A percentile compares a stretch with the other conserved stretches of the same genome.
Conservation (phyloP, 2,797 vertebrate genomes). For the Oceanodroma leucorhoa region DNA sequence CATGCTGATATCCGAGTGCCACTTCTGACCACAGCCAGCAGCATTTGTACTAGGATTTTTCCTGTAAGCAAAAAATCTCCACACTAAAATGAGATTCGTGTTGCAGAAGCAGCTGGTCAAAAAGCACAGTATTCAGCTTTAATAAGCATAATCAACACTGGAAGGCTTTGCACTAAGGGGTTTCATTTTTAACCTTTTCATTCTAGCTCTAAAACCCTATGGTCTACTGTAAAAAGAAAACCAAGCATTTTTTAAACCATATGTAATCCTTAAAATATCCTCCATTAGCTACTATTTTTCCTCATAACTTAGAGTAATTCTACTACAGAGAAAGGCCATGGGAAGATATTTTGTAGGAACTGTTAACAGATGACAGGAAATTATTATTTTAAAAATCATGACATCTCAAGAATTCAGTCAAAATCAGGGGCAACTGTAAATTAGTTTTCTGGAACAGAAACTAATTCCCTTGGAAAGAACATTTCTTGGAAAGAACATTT, state of each 20-base stretch:
- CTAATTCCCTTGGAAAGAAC: background rate
- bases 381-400: background rate
- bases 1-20: constrained; percentile 25
- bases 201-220: background rate
- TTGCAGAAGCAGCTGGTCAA: constrained; percentile 55
- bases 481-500: background rate
- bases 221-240: background rate
- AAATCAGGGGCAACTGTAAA: background rate
- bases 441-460: background rate
- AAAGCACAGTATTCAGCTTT: constrained; percentile 46
- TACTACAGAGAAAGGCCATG: background rate
- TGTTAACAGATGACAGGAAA: background rate
- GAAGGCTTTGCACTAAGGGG: background rate
- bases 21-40: constrained; percentile 4
- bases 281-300: background rate
- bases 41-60: constrained; percentile 37
- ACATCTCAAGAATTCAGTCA: background rate
- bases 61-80: constrained; percentile 42
- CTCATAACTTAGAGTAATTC: background rate
- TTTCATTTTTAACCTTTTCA: constrained; percentile 32
- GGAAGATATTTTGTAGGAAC: background rate
- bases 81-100: constrained; percentile 12
- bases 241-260: background rate
- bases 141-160: constrained; percentile 35
- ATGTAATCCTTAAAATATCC: background rate